These are phyloP conservation scores for Heliconius eleuchia DNA, from an alignment of 1,140 invertebrate species.

Conservation along the genomic window DNA sequence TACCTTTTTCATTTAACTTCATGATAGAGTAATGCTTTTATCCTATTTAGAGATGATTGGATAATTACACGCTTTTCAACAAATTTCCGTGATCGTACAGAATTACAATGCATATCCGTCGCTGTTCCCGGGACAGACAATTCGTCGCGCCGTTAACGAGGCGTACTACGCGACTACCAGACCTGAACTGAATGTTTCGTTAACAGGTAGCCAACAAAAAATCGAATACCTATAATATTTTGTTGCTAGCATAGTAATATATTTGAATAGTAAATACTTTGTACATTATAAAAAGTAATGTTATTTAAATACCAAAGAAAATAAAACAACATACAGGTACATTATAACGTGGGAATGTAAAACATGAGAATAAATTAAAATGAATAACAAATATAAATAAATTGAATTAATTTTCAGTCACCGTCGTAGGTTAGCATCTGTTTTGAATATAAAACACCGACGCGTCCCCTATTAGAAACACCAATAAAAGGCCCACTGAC, in stretches of 20 bases:
- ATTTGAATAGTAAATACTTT: background rate
- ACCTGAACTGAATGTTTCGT: conserved; percentile 45
- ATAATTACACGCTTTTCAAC: conserved; percentile 18
- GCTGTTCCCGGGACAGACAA: conserved; percentile 33
- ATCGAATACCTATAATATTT: conserved; percentile 15
- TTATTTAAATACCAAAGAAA: background rate
- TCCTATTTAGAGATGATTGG: conserved; percentile 8
- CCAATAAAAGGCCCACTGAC: conserved; percentile 70
- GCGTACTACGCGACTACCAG: conserved; percentile 45
- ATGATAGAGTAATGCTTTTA: background rate
- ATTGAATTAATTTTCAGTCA: conserved; percentile 73
- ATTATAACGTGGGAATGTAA: conserved; percentile 67
- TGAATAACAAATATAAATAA: conserved; percentile 69
- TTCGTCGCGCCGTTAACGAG: conserved; percentile 58
- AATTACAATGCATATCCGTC: conserved; percentile 41
- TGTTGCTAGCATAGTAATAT: background rate
- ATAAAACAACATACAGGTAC: conserved; percentile 36
- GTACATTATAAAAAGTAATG: background rate
- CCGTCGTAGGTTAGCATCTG: conserved; percentile 70
- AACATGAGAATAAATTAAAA: conserved; percentile 66
- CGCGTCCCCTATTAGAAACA: conserved; percentile 57
- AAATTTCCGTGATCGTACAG: conserved; percentile 49
- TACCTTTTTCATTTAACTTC: background rate
- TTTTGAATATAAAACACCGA: conserved; percentile 75
- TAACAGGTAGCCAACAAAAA: conserved; percentile 27